Evolutionary conservation across 2,888 invertebrate species (phyloP), one percentile per base, ranked within the genome.

Genomic region (Andrena bicolor): DNA sequence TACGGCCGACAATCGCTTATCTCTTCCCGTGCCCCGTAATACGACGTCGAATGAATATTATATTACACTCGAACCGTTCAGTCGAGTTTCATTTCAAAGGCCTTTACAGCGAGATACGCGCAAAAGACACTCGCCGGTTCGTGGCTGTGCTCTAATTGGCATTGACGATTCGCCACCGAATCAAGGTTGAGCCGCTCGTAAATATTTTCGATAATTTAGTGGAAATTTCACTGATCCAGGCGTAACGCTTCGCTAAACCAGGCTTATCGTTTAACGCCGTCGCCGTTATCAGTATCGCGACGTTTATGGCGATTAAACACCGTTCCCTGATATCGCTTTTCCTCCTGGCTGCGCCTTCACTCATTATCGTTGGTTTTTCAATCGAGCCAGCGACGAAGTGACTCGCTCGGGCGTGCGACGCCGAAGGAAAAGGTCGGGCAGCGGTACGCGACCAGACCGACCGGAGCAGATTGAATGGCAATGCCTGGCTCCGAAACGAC

Each of bases 401-500:
- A 28, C 41, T 28, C 20, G 49, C 71, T 51, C 30, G 16, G 8
- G 10, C 26, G 10, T 23, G 10, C 35, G 30, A 35, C 28, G 32
- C 2, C 3, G 32, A 4, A 30, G 76, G 71, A 82, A 82, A 82
- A 66, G 82, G 64, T 82, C 76, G 63, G 20, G 16, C 51, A 60
- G 48, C 35, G 2, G 61, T 48, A 26, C 65, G n/a, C 26, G 26
- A 13, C n/a, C 41, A 8, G 81, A 79, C 75, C 85, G 69, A 82
- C 20, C 0, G 2, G 51, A 6, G 51, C 20, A 20, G 51, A 51
- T 74, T 74, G 71, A 51, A 76, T 84, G 82, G 80, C 63, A 7
- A 71, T 79, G 78, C 58, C 58, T 48, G 64, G 71, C 32, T 70
- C 26, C 56, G 32, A 23, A 60, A 51, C 80, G 86, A 86, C 86